Conservation (phyloP, 2,797 vertebrate species). For the Hylomyscus alleni region DNA sequence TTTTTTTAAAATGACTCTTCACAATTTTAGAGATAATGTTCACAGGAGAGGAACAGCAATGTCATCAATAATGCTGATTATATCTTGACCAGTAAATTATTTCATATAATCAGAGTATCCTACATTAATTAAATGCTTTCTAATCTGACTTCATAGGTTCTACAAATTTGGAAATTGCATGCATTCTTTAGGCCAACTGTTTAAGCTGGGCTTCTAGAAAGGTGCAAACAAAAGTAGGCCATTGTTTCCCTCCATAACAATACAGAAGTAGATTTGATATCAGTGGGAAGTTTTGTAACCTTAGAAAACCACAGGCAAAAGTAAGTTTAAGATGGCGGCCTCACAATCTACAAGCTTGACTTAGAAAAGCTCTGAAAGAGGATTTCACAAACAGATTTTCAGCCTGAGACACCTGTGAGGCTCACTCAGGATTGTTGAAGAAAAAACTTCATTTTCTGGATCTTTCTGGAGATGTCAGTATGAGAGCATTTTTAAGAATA, state of each 20-base stretch:
- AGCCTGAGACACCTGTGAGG: neutral
- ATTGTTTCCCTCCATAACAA: neutral
- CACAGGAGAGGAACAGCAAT: constrained; percentile 17
- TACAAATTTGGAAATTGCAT: constrained; percentile 28
- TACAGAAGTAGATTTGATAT: constrained; percentile 52
- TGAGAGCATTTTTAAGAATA: neutral
- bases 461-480: neutral
- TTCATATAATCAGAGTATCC: constrained; percentile 34
- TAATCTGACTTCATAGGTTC: constrained; percentile 20
- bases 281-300: constrained; percentile 37
- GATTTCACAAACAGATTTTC: neutral
- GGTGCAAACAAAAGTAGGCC: neutral
- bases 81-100: constrained; percentile 63
- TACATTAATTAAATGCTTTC: constrained; percentile 65
- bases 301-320: constrained; percentile 42
- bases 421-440: neutral
- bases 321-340: neutral
- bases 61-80: constrained; percentile 58
- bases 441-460: neutral
- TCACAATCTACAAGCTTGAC: neutral
- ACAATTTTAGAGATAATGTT: constrained; percentile 38
- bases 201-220: constrained; percentile 26
- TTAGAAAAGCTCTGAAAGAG: neutral
- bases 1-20: neutral
- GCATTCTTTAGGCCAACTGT: neutral